These are phyloP conservation scores for Drosophila anomalipes DNA, from an alignment of 2,888 invertebrate genomes.

Conservation along the genomic window DNA sequence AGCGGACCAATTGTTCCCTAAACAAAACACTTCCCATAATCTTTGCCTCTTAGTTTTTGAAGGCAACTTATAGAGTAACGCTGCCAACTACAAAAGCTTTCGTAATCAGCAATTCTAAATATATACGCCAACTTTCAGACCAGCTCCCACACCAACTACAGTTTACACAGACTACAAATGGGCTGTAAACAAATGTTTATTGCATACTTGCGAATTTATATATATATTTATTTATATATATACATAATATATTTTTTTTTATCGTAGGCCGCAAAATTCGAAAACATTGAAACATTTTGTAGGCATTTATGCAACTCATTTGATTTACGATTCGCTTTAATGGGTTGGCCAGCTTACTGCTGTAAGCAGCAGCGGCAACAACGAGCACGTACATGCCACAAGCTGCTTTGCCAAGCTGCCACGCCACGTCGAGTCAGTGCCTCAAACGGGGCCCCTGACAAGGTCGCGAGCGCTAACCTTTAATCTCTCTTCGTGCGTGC, in stretches of 20 bases:
- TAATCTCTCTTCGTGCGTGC: conserved; percentile 70
- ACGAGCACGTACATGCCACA: conserved; percentile 80
- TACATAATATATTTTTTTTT: background rate
- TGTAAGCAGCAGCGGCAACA: conserved; percentile 38
- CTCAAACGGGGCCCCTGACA: conserved; percentile 51
- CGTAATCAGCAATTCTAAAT: background rate
- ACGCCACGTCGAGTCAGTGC: conserved; percentile 35
- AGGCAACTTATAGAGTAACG: background rate
- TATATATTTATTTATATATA: background rate
- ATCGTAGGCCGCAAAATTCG: conserved; percentile 57
- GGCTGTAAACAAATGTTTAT: conserved; percentile 45
- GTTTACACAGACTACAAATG: background rate
- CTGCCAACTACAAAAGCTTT: background rate
- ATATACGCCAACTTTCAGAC: conserved; percentile 1
- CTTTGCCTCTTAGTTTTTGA: background rate
- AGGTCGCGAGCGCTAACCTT: conserved; percentile 80
- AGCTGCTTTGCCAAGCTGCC: conserved; percentile 72
- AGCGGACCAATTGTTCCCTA: background rate
- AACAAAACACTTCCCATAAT: background rate
- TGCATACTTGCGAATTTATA: background rate
- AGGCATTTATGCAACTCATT: conserved; percentile 77
- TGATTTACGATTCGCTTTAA: conserved; percentile 74
- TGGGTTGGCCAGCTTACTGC: conserved; percentile 57
- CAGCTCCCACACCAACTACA: background rate
- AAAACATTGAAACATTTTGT: conserved; percentile 79